These are phyloP conservation scores for Ctenopoma multispine DNA, from an alignment of 2,797 vertebrate species.

Conservation along the genomic window DNA sequence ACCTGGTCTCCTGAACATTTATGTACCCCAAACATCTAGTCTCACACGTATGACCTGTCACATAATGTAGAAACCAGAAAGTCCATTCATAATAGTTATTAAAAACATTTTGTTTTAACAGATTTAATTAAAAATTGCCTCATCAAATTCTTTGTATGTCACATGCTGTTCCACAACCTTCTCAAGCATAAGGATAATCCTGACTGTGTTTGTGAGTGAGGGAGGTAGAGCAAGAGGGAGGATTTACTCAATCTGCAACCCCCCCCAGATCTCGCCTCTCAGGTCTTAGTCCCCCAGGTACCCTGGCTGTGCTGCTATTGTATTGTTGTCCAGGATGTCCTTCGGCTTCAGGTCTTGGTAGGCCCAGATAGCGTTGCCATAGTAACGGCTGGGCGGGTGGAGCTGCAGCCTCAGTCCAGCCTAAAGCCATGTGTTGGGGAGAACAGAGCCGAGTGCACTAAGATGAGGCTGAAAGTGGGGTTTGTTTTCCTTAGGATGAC, in stretches of 20 bases:
- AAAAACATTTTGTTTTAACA: not conserved
- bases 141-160: slow-evolving; percentile 31
- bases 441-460: slow-evolving; percentile 53
- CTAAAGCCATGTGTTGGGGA: slow-evolving; percentile 76
- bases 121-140: slow-evolving; percentile 15
- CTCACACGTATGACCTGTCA: not conserved
- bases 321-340: slow-evolving; percentile 87
- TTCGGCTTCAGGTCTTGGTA: slow-evolving; percentile 88
- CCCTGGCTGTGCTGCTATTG: slow-evolving; percentile 82
- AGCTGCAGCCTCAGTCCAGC: slow-evolving; percentile 79
- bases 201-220: slow-evolving; percentile 63
- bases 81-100: not conserved
- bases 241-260: slow-evolving; percentile 74
- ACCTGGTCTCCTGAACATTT: slow-evolving; percentile 3
- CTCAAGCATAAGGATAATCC: slow-evolving; percentile 63
- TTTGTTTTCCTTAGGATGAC: slow-evolving; percentile 59
- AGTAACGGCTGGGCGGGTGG: slow-evolving; percentile 81
- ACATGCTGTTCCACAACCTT: slow-evolving; percentile 49
- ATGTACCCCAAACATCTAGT: slow-evolving; percentile 1
- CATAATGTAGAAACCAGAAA: slow-evolving; percentile 16
- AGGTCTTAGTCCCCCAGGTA: slow-evolving; percentile 83
- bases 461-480: slow-evolving; percentile 58
- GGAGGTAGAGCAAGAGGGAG: slow-evolving; percentile 66
- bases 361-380: slow-evolving; percentile 86
- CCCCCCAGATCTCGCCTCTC: slow-evolving; percentile 70